phyloP scores from a whole-genome alignment of 2,797 vertebrate species.

The Basileuterus tristriatus region DNA sequence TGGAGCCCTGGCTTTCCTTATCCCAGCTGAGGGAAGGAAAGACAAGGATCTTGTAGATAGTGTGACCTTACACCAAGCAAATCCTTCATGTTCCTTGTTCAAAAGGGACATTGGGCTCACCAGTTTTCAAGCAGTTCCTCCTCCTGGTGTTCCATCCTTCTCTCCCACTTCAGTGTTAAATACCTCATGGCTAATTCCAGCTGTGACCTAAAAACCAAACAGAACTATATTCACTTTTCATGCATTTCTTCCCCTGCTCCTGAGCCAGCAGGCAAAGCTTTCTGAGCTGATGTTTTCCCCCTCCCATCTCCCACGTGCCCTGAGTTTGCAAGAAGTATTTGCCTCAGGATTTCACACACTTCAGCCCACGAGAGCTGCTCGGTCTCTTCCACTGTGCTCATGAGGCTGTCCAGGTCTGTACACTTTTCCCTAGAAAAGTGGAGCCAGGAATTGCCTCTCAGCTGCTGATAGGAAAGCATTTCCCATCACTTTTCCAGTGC shows the following conservation, averaged over 20 bases:
- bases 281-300: background rate
- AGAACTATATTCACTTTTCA: background rate
- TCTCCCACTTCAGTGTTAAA: background rate
- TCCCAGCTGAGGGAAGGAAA: background rate
- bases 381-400: background rate
- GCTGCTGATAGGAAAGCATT: conserved; percentile 3
- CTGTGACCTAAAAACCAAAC: background rate
- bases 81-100: background rate
- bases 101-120: background rate
- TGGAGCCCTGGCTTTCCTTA: background rate
- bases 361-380: background rate
- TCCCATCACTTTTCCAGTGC: background rate
- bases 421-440: background rate
- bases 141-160: background rate
- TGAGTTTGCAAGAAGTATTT: background rate
- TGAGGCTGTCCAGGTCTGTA: background rate
- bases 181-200: background rate
- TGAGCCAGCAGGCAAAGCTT: background rate
- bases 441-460: conserved; percentile 5
- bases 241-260: background rate
- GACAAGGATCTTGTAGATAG: background rate
- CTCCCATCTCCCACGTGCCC: background rate
- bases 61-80: background rate
- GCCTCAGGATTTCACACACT: background rate
- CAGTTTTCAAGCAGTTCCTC: background rate